Conservation (phyloP, 2,797 vertebrate genomes). For the Gobio occitaniae region DNA sequence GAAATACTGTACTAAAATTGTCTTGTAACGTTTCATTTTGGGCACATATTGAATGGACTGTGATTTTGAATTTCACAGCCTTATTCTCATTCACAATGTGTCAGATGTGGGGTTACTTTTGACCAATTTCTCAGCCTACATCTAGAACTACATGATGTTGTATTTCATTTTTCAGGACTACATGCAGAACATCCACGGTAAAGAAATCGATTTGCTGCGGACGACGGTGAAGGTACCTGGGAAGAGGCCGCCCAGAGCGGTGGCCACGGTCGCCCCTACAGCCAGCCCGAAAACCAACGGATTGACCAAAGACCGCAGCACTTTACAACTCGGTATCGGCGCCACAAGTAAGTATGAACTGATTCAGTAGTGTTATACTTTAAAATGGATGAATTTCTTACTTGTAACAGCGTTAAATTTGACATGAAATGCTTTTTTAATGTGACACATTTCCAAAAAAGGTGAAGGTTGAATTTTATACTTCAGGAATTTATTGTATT, state of each 20-base stretch:
- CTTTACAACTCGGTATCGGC: slow-evolving; percentile 83
- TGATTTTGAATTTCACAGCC: background rate
- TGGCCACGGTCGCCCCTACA: slow-evolving; percentile 81
- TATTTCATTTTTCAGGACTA: slow-evolving; percentile 84
- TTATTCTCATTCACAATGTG: too few species aligned
- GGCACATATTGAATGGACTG: too few species aligned
- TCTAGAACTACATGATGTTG: background rate
- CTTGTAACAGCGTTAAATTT: background rate
- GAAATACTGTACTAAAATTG: background rate
- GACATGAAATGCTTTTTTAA: background rate
- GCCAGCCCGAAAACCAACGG: slow-evolving; percentile 94
- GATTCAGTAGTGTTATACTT: background rate
- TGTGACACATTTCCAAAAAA: background rate
- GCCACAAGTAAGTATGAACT: slow-evolving; percentile 78
- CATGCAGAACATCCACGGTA: slow-evolving; percentile 98
- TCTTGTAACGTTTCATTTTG: background rate
- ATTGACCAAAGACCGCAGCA: slow-evolving; percentile 86
- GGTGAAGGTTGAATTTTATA: too few species aligned
- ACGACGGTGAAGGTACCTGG: slow-evolving; percentile 97
- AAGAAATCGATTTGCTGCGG: slow-evolving; percentile 93
- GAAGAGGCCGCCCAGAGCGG: slow-evolving; percentile 91
- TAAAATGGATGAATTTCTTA: background rate
- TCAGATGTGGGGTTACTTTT: too few species aligned
- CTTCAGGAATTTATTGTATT: too few species aligned
- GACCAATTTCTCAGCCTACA: background rate